A percentile compares a stretch with the other conserved stretches of the same genome.
These are phyloP conservation scores for Actinemys pallida DNA, from an alignment of 2,113 vertebrate species.

Conservation along the genomic window DNA sequence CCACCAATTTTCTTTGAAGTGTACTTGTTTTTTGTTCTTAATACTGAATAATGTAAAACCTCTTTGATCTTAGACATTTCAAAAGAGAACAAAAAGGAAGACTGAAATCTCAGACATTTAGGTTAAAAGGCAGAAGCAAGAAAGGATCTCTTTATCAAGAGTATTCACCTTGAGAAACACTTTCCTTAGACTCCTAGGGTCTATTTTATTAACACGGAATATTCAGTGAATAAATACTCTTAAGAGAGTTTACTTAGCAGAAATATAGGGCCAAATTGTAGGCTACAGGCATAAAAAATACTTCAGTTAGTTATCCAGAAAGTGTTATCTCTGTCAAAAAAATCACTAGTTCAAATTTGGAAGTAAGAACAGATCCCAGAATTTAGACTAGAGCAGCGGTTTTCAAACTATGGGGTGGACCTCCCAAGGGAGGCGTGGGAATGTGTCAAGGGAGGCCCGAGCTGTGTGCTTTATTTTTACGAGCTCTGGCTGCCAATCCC, in stretches of 20 bases:
- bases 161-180: conserved; percentile 11
- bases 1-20: conserved; percentile 33
- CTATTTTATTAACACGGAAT: conserved; percentile 11
- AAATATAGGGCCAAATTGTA: not conserved
- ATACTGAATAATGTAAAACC: conserved; percentile 17
- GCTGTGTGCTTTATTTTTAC: no score
- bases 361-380: not conserved
- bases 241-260: not conserved
- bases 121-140: conserved; percentile 13
- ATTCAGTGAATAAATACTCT: not conserved
- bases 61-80: conserved; percentile 30
- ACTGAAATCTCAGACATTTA: conserved; percentile 16
- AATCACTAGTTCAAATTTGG: not conserved
- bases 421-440: no score
- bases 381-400: not conserved
- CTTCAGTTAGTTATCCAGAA: not conserved
- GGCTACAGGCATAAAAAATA: not conserved
- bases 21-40: conserved; percentile 22
- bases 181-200: not conserved
- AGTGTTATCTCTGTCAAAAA: not conserved
- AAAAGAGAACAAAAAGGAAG: conserved; percentile 19
- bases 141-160: not conserved
- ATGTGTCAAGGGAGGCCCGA: no score
- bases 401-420: no score
- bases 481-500: no score